Base-by-base conservation (phyloP, 2,797 vertebrate genomes). In the Danio choprae region DNA sequence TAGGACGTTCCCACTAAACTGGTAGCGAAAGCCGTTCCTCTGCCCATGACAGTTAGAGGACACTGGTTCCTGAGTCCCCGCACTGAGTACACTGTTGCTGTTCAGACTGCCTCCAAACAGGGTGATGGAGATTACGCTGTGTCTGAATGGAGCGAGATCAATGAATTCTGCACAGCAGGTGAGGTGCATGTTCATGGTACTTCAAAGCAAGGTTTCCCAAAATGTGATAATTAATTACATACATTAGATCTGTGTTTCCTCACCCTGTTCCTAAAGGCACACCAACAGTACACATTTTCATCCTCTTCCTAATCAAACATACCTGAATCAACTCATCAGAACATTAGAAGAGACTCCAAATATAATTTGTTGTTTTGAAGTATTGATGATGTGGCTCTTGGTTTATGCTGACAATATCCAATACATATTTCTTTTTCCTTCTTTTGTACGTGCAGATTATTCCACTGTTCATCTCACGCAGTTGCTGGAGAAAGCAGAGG, bases 391-490 rank as follows among this genome's bases (percentile, higher is more conserved):
- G 75, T 81, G 74, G 74, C 71, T 79, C 43, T 29, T 53, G 80
- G 9, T 16, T 44, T 12, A 29, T 55, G 6, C 4, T 58, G 46
- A 40, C 18, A 50, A 15, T 50, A 3, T 22, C 36, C 16, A 5
- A n/a, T 63, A 55, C 29, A 2, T 46, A 18, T 51, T 10, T 40
- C 7, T 9, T 8, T 22, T 43, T 4, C 0, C 62, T n/a, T 5
- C 1, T 55, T 56, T 58, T 56, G 2, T 50, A 2, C 15, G 4
- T 46, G 43, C 68, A 98, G 97, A 98, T 91, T 98, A 98, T 89
- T 98, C 97, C 64, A 93, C 94, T 80, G 93, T 96, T 88, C 97
- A 98, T 83, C 93, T 98, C 88, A 96, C 94, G 76, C 97, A 98
- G 82, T 92, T 98, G 83, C 86, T 97, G 91, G 95, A 96, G 90